Conservation (phyloP, 1,140 invertebrate species). For the Bombus breviceps region DNA sequence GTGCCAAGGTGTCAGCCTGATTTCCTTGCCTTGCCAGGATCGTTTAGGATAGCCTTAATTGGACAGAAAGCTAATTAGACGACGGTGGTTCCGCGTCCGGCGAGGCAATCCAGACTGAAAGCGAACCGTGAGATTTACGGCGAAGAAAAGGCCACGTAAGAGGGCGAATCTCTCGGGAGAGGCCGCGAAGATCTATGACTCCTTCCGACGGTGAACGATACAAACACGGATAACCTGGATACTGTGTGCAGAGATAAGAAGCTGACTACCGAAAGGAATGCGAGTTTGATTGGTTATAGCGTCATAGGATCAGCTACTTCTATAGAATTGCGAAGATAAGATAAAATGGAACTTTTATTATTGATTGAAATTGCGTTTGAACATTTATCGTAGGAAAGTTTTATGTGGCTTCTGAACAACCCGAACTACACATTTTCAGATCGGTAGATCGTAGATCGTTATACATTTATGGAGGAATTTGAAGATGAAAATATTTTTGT, state of each 20-base stretch:
- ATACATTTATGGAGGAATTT: no score
- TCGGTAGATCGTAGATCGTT: no score
- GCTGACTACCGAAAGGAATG: neutral
- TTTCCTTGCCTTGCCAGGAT: neutral
- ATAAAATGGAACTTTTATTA: neutral
- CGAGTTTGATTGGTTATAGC: neutral
- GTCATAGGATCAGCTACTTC: neutral
- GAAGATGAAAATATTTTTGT: no score
- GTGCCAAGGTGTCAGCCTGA: neutral
- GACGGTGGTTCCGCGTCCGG: constrained; percentile 15
- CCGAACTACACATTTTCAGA: no score
- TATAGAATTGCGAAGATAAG: neutral
- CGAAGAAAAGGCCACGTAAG: constrained; percentile 53
- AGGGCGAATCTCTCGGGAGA: constrained; percentile 53
- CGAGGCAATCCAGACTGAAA: constrained; percentile 55
- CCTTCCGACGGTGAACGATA: neutral
- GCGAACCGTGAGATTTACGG: constrained; percentile 59
- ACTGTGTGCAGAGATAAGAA: neutral
- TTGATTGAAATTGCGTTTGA: neutral
- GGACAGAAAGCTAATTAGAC: constrained; percentile 50
- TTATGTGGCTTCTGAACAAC: no score
- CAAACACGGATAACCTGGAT: neutral
- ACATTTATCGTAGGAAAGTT: no score
- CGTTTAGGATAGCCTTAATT: constrained; percentile 23
- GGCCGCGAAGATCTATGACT: constrained; percentile 53